Conservation (phyloP, 2,888 invertebrate genomes). For the Protonemura montana region DNA sequence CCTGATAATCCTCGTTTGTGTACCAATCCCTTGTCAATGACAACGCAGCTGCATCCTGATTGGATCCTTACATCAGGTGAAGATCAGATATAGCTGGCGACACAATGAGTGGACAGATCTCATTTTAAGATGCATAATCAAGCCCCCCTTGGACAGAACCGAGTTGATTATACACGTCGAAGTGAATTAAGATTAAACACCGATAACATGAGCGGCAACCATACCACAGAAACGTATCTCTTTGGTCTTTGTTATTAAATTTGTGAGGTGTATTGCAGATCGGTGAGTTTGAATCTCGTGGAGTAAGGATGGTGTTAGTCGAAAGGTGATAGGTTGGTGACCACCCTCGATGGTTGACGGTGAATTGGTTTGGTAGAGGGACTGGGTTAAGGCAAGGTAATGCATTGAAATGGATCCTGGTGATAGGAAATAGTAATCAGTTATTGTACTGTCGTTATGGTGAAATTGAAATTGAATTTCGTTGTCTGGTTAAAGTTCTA, state of each 20-base stretch:
- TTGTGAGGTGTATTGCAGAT: neutral
- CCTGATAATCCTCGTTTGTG: neutral
- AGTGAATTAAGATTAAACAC: neutral
- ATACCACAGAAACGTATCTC: neutral
- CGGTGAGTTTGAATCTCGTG: neutral
- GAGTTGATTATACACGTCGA: neutral
- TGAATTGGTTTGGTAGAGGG: neutral
- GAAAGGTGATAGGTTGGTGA: neutral
- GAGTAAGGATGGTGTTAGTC: neutral
- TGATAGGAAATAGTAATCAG: no score
- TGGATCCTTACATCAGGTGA: neutral
- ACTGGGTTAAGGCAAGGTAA: neutral
- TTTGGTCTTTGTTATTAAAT: neutral
- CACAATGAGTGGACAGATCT: constrained; percentile 28
- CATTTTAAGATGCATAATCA: constrained; percentile 36
- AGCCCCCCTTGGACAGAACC: neutral
- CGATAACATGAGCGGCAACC: neutral
- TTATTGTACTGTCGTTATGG: no score
- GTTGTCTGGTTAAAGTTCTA: no score
- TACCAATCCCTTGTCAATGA: neutral
- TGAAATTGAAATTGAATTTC: no score
- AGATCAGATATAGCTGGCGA: neutral
- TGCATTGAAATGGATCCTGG: neutral
- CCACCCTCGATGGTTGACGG: neutral
- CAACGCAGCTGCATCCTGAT: neutral